These are phyloP conservation scores for Antheraea yamamai DNA, from an alignment of 2,888 invertebrate genomes.

Conservation along the genomic window DNA sequence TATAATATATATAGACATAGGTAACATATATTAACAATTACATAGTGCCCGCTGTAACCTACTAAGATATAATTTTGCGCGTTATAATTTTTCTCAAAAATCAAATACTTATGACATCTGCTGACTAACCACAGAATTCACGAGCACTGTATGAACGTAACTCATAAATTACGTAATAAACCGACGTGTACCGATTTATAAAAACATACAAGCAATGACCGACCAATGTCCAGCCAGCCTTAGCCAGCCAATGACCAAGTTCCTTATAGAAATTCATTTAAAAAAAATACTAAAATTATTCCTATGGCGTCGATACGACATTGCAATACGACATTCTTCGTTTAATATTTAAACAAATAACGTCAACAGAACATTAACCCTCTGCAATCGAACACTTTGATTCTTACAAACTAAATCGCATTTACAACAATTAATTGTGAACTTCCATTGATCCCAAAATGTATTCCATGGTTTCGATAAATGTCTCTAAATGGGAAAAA, in stretches of 20 bases:
- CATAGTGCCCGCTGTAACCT: neutral
- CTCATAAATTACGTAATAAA: neutral
- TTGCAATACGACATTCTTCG: neutral
- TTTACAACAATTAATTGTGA: constrained; percentile 21
- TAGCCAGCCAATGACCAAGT: neutral
- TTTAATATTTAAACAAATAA: constrained; percentile 8
- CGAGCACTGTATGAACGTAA: neutral
- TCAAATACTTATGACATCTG: neutral
- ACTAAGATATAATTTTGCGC: constrained; percentile 2
- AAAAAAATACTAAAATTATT: neutral
- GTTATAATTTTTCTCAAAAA: neutral
- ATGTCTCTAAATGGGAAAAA: neutral
- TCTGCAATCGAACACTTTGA: constrained; percentile 21
- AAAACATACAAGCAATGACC: neutral
- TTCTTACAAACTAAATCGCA: constrained; percentile 24
- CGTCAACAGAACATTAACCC: constrained; percentile 3
- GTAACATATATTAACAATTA: constrained; percentile 8
- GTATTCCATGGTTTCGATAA: neutral
- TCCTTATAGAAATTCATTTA: neutral
- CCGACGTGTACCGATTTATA: neutral
- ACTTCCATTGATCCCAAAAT: neutral
- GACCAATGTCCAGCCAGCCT: neutral
- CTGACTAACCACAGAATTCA: neutral
- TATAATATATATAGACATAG: neutral
- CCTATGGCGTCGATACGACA: neutral